These are phyloP conservation scores for Holothuria glaberrima DNA, from an alignment of 35 echinoderm and acorn worm genomes.

Conservation along the genomic window DNA sequence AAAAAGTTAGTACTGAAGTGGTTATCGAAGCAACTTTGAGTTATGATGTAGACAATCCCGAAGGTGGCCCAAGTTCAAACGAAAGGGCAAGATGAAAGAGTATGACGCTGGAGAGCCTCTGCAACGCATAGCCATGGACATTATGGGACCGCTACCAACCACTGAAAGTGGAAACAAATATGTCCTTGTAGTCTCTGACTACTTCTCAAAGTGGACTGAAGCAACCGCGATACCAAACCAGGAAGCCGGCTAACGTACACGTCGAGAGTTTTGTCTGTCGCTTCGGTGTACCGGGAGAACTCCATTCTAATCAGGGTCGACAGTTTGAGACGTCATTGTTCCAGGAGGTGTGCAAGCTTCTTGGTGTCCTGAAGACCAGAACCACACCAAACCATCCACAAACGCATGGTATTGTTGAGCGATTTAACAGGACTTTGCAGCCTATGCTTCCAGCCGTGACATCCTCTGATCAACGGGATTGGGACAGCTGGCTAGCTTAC, in stretches of 20 bases:
- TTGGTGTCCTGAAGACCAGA: background rate
- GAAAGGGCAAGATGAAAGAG: background rate
- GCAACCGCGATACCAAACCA: constrained; percentile 13
- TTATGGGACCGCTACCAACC: constrained; percentile 21
- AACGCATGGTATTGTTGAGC: background rate
- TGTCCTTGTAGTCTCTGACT: constrained; percentile 47
- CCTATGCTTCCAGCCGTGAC: background rate
- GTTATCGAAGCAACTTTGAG: background rate
- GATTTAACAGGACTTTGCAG: background rate
- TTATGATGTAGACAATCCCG: background rate
- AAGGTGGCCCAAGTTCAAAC: background rate
- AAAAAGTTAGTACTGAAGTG: constrained; percentile 8
- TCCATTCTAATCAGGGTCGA: constrained; percentile 2
- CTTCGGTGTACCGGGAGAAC: background rate
- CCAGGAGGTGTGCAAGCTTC: background rate
- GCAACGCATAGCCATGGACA: constrained; percentile 13
- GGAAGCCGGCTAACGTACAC: background rate
- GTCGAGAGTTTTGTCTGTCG: background rate
- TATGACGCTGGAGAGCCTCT: background rate
- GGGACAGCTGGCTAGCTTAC: background rate
- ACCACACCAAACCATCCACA: background rate
- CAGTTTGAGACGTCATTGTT: background rate
- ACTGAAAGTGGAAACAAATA: constrained; percentile 42
- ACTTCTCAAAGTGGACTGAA: constrained; percentile 48
- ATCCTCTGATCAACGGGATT: background rate